Evolutionary conservation across 2,888 invertebrate species (phyloP).

Genomic region (Nycteola revayana): DNA sequence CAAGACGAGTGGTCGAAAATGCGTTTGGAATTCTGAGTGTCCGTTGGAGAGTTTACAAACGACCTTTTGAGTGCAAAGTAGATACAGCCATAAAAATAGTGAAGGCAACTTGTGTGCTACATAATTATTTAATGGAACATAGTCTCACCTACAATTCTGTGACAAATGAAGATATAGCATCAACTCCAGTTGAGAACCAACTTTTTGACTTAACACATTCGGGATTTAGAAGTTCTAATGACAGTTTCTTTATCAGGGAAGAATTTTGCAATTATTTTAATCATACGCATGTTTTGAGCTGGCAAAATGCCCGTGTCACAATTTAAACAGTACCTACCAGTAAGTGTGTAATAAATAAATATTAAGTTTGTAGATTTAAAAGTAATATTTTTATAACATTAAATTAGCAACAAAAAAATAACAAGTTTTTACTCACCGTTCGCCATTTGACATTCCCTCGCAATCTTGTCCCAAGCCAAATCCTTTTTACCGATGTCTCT

Average conservation of each 20-base stretch:
- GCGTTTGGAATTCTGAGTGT: slow-evolving; percentile 12
- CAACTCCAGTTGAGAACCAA: slow-evolving; percentile 14
- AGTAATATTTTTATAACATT: too few species aligned
- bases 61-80: slow-evolving; percentile 18
- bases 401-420: too few species aligned
- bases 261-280: slow-evolving; percentile 13
- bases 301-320: slow-evolving; percentile 9
- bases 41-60: slow-evolving; percentile 16
- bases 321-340: too few species aligned
- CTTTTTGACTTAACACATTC: too few species aligned
- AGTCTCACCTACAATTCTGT: slow-evolving; percentile 12
- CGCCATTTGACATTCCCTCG: slow-evolving; percentile 25
- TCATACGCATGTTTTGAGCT: slow-evolving; percentile 10
- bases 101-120: slow-evolving; percentile 12
- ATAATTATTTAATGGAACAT: slow-evolving; percentile 17
- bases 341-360: slow-evolving; percentile 7
- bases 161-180: slow-evolving; percentile 14
- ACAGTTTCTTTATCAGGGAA: slow-evolving; percentile 14
- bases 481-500: slow-evolving; percentile 29
- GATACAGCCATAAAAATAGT: slow-evolving; percentile 14
- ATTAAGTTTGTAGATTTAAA: slow-evolving; percentile 10
- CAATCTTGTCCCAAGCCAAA: slow-evolving; percentile 28
- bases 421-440: too few species aligned
- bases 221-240: slow-evolving; percentile 13
- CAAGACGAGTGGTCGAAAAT: slow-evolving; percentile 13